phyloP scores from a whole-genome alignment of 1,140 invertebrate genomes.

The Atta colombica region DNA sequence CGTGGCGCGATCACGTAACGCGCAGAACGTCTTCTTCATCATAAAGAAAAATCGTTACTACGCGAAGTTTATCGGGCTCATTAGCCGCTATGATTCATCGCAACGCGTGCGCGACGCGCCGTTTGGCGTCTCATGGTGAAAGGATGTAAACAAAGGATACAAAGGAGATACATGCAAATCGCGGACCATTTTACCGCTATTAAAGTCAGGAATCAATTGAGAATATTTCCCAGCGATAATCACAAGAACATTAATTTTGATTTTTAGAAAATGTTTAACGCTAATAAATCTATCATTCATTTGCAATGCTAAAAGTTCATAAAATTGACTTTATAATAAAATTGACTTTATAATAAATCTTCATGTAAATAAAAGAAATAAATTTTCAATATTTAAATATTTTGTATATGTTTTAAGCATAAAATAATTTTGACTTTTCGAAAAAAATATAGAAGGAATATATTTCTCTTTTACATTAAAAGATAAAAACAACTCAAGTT shows the following conservation, averaged over 20 bases:
- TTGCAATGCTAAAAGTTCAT: not conserved
- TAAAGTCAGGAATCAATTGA: not conserved
- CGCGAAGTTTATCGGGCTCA: slow-evolving; percentile 51
- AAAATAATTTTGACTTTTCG: not conserved
- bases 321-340: not conserved
- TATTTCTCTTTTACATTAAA: no score
- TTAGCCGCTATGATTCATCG: slow-evolving; percentile 59
- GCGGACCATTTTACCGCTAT: slow-evolving; percentile 26
- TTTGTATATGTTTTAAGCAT: not conserved
- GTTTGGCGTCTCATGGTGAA: slow-evolving; percentile 29
- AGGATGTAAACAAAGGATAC: slow-evolving; percentile 51
- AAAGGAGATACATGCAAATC: not conserved
- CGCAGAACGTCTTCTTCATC: slow-evolving; percentile 40
- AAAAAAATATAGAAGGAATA: not conserved
- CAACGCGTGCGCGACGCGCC: slow-evolving; percentile 3
- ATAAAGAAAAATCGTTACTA: slow-evolving; percentile 45
- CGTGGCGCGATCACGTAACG: slow-evolving; percentile 52
- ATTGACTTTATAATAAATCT: not conserved
- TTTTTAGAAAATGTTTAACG: not conserved
- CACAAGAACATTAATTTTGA: not conserved
- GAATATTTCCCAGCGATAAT: not conserved
- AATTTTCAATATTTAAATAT: not conserved
- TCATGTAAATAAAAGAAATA: not conserved
- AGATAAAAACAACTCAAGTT: no score
- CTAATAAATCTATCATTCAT: not conserved